A percentile compares a stretch with the other conserved stretches of the same genome.
Evolutionary conservation across 2,113 vertebrate species (phyloP).

Genomic region (Petromus typicus): DNA sequence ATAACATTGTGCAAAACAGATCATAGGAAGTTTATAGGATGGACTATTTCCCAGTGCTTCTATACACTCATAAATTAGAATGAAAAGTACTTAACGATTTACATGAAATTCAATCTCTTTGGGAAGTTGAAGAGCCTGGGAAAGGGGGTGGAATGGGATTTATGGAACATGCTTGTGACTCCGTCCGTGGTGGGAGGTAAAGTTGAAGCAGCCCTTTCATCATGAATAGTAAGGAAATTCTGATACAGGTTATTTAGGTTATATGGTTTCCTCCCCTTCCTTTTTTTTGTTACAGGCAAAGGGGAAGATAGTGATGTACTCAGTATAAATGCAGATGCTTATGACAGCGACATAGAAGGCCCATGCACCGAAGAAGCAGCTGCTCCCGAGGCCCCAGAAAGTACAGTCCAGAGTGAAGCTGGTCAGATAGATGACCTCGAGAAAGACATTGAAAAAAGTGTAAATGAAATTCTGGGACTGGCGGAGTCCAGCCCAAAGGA

Average conservation of each 20-base stretch:
- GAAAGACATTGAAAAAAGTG: slow-evolving; percentile 97
- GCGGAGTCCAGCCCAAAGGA: slow-evolving; percentile 84
- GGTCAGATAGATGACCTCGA: slow-evolving; percentile 93
- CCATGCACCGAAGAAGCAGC: slow-evolving; percentile 90
- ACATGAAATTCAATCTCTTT: slow-evolving; percentile 74
- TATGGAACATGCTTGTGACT: slow-evolving; percentile 62
- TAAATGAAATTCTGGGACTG: slow-evolving; percentile 95
- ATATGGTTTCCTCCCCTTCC: neutral
- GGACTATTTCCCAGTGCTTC: slow-evolving; percentile 74
- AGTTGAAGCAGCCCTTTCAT: neutral
- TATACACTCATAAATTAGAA: slow-evolving; percentile 69
- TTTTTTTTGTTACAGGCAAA: slow-evolving; percentile 86
- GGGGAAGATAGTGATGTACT: slow-evolving; percentile 97
- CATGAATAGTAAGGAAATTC: slow-evolving; percentile 53
- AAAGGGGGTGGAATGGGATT: neutral
- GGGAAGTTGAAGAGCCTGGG: slow-evolving; percentile 47
- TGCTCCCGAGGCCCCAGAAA: slow-evolving; percentile 77
- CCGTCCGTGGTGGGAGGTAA: slow-evolving; percentile 28
- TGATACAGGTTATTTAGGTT: slow-evolving; percentile 46
- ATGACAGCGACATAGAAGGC: slow-evolving; percentile 97
- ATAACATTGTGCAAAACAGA: slow-evolving; percentile 76
- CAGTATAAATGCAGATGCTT: slow-evolving; percentile 97
- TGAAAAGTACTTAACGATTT: slow-evolving; percentile 77
- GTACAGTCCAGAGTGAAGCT: slow-evolving; percentile 71
- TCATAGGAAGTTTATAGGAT: slow-evolving; percentile 61